phyloP scores from a whole-genome alignment of 2,797 vertebrate genomes.

The Sebastes steindachneri region DNA sequence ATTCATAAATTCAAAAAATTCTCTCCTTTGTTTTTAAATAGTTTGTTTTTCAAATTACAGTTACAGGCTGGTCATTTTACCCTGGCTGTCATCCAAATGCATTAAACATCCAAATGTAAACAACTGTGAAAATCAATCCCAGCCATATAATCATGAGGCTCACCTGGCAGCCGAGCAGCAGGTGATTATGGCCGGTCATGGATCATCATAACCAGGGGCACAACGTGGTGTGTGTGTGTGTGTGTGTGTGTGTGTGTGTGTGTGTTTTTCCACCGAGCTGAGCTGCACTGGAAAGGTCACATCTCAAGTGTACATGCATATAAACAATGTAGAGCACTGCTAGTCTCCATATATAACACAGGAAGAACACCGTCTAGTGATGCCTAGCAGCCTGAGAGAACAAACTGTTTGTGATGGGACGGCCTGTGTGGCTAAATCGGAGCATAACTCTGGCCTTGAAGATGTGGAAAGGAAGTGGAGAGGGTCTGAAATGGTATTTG shows the following conservation, averaged over 20 bases:
- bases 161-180: not conserved
- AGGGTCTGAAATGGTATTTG: not conserved
- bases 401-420: not conserved
- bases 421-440: not conserved
- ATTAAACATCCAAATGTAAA: not conserved
- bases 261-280: slow-evolving; percentile 39
- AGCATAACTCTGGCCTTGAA: not conserved
- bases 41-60: too few species aligned
- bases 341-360: not conserved
- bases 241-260: not conserved
- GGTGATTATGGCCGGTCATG: slow-evolving; percentile 21
- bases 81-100: not conserved
- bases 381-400: not conserved
- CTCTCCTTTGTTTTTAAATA: too few species aligned
- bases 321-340: slow-evolving; percentile 1
- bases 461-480: not conserved
- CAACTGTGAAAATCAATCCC: not conserved
- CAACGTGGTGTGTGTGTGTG: not conserved
- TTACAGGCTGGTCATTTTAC: not conserved
- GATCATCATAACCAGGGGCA: slow-evolving; percentile 15
- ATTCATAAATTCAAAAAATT: too few species aligned
- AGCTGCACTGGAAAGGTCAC: slow-evolving; percentile 40
- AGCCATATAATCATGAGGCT: not conserved
- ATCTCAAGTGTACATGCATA: slow-evolving; percentile 28
- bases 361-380: not conserved